These are phyloP conservation scores for Cotesia vestalis DNA, from an alignment of 1,140 invertebrate genomes.

Conservation along the genomic window DNA sequence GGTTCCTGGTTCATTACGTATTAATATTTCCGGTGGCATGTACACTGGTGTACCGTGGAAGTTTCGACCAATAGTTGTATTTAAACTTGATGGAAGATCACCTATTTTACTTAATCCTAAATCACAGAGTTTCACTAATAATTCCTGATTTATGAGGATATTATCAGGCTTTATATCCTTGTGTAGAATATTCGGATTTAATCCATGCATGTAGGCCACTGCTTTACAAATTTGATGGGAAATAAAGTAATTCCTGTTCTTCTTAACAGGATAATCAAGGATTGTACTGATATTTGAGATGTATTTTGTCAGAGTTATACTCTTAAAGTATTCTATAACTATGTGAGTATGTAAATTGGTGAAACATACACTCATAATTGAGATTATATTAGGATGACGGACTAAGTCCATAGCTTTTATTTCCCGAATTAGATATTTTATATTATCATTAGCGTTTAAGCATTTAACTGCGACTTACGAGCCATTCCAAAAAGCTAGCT, in stretches of 20 bases:
- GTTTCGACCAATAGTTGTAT: conserved; percentile 15
- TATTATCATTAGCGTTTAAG: neutral
- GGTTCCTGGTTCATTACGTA: conserved; percentile 17
- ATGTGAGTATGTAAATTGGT: neutral
- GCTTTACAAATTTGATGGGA: conserved; percentile 21
- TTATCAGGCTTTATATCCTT: conserved; percentile 32
- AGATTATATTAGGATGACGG: conserved; percentile 26
- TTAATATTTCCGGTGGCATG: conserved; percentile 30
- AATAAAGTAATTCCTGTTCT: neutral
- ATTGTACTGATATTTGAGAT: neutral
- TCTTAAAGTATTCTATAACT: conserved; percentile 30
- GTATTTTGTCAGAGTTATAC: conserved; percentile 3
- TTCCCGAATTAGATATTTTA: conserved; percentile 19
- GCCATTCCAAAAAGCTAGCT: neutral
- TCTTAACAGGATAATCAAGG: neutral
- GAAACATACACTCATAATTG: conserved; percentile 10
- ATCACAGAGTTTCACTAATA: conserved; percentile 23
- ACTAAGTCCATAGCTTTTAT: conserved; percentile 18
- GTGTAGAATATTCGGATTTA: neutral
- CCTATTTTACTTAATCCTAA: conserved; percentile 22
- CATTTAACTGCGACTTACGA: neutral
- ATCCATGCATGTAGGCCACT: conserved; percentile 16
- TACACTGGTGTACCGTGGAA: conserved; percentile 26
- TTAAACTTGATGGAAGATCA: neutral
- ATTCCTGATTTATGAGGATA: conserved; percentile 19